Conservation (phyloP, 2,113 vertebrate species). For the Embiotoca jacksoni region DNA sequence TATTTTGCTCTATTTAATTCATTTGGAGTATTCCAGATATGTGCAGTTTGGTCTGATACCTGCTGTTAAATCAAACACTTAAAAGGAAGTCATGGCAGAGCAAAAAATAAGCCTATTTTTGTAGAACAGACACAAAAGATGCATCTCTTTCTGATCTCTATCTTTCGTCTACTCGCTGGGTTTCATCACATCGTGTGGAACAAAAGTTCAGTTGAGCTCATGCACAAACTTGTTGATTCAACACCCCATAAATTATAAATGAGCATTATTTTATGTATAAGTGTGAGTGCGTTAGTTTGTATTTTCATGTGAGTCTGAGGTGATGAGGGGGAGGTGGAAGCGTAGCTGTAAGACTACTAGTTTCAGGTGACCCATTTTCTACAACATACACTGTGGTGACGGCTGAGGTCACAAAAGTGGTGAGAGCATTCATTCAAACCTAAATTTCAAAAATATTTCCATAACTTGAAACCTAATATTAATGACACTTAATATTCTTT, state of each 20-base stretch:
- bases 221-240: background rate
- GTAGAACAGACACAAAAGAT: background rate
- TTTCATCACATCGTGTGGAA: background rate
- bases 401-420: background rate
- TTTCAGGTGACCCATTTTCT: slow-evolving; percentile 18
- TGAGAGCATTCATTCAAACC: background rate
- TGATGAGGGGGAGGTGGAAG: background rate
- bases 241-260: background rate
- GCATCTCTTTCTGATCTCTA: background rate
- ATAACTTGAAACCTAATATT: background rate
- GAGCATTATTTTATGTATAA: background rate
- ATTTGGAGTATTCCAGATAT: background rate
- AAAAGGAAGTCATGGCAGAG: background rate
- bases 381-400: background rate
- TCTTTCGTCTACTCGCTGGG: background rate
- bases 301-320: background rate
- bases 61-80: background rate
- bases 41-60: background rate
- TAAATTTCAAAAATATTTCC: background rate
- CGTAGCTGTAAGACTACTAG: background rate
- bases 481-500: too few species aligned
- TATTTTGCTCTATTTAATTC: background rate
- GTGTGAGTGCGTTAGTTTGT: background rate
- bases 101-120: background rate
- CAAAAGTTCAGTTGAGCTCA: background rate